These are phyloP conservation scores for Thermophis baileyi DNA, from an alignment of 2,113 vertebrate species.

Conservation along the genomic window DNA sequence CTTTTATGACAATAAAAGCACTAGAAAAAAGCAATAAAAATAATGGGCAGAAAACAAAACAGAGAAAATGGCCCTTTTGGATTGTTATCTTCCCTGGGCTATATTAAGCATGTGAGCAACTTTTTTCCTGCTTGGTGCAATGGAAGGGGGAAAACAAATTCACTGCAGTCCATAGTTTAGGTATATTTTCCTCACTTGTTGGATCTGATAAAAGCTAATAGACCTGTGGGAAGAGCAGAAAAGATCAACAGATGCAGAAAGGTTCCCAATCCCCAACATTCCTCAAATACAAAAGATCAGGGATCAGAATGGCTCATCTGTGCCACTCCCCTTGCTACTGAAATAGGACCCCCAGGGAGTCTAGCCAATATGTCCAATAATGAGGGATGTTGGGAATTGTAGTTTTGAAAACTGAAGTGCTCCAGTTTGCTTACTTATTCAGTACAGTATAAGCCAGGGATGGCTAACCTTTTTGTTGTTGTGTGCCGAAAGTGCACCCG, in stretches of 20 bases:
- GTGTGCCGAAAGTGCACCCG: no score
- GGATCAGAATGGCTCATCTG: not conserved
- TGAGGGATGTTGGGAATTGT: not conserved
- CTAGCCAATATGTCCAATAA: not conserved
- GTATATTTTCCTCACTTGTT: rapidly evolving
- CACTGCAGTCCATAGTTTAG: not conserved
- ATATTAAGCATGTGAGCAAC: rapidly evolving
- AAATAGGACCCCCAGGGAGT: not conserved
- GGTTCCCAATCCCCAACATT: not conserved
- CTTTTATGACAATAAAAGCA: constrained; percentile 20
- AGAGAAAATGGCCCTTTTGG: not conserved
- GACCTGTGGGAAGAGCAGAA: not conserved
- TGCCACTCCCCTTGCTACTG: not conserved
- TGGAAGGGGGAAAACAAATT: not conserved
- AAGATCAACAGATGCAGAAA: not conserved
- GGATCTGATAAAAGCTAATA: not conserved
- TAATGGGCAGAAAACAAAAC: not conserved
- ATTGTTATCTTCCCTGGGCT: not conserved
- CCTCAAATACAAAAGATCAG: not conserved
- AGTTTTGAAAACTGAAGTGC: not conserved
- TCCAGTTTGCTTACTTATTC: no score
- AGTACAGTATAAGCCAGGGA: no score
- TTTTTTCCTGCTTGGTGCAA: rapidly evolving
- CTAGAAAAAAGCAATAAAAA: constrained; percentile 16
- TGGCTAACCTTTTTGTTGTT: no score